Conservation (phyloP, 2,113 vertebrate species). For the Myiopsitta monachus region DNA sequence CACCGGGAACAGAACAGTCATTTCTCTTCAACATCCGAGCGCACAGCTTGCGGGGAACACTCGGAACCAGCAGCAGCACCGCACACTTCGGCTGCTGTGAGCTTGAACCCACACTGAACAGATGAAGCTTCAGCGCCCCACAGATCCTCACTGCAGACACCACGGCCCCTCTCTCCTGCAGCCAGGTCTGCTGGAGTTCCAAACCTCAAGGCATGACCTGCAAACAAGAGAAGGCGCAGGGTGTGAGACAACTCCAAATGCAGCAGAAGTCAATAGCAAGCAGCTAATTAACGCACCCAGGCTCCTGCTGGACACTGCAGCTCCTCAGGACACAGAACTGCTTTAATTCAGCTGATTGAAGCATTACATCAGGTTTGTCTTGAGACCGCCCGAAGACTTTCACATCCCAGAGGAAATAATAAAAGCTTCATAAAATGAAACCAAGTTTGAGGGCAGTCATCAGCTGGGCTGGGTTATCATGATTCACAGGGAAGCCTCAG, state of each 20-base stretch:
- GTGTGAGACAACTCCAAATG: background rate
- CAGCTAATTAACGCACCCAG: background rate
- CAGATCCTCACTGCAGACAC: background rate
- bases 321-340: background rate
- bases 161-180: background rate
- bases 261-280: background rate
- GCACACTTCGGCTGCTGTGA: rapidly evolving
- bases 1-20: background rate
- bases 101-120: too few relatives aligned
- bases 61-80: background rate
- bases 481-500: background rate
- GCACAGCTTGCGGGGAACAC: background rate
- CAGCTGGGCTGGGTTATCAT: background rate
- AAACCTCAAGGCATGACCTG: background rate
- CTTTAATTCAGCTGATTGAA: background rate
- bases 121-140: background rate
- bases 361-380: background rate
- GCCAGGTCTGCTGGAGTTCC: background rate
- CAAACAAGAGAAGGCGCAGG: background rate
- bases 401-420: background rate
- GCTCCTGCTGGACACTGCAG: background rate
- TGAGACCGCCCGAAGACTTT: background rate
- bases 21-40: background rate
- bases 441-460: background rate
- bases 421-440: background rate